Base-by-base conservation (phyloP, 1,140 invertebrate genomes). In the Monomorium pharaonis region DNA sequence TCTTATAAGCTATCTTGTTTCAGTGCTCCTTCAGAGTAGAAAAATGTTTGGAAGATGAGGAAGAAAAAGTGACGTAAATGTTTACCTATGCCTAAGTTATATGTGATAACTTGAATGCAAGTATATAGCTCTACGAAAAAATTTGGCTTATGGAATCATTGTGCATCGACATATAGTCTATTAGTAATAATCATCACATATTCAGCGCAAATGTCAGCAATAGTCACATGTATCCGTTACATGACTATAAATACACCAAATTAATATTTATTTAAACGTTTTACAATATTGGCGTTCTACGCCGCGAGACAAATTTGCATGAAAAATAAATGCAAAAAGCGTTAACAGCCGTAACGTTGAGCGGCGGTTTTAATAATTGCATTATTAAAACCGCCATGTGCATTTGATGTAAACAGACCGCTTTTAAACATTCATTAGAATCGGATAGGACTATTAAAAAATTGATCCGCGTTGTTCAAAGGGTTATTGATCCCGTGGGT, bases 1-100 rank as follows among this genome's bases (percentile, higher is more conserved):
- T 88, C 62, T 88, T 88, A n/a, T n/a, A n/a, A 84, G 86, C 85
- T 85, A 86, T 80, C 85, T 86, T 30, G 27, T 30, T 80, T 60
- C 44, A 18, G 16, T 49, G 16, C 37, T 70, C n/a, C 18, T 80
- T 51, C 5, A 44, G 18, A 56, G 6, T 18, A 56, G 33, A 72
- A 83, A 83, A 72, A 74, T 72, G 27, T 47, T 60, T 24, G 37
- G 63, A 24, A 37, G 37, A 47, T 10, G 30, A n/a, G 14, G 6
- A 0, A 60, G 18, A 60, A 37, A 58, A n/a, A 30, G 49, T n/a
- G n/a, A 63, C 44, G 30, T 54, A 65, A 65, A 78, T 42, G 14
- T 54, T 42, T 65, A 65, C 51, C 63, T 60, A 42, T 49, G 27
- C 16, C 33, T 21, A 37, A n/a, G 42, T 47, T 14, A 27, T 21